Percentiles rank a stretch among this genome's conserved stretches.
Conservation (phyloP, 53 echinoderm and acorn worm genomes). For the Mesocentrotus franciscanus region DNA sequence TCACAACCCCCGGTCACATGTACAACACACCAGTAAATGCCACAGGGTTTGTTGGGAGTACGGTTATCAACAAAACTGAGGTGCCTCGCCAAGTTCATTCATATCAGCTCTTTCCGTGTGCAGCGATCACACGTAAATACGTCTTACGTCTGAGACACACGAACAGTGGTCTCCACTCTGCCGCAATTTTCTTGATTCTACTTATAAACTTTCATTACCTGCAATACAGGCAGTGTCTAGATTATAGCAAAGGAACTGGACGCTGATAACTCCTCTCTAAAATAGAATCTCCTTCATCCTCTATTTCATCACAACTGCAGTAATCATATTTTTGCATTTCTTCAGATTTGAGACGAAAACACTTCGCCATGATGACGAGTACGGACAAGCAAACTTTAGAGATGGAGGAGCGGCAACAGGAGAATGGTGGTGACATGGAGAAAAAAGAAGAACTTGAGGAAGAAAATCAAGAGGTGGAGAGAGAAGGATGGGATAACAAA, state of each 20-base stretch:
- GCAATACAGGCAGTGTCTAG: not conserved
- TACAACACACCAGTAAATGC: not conserved
- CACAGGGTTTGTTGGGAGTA: constrained; percentile 4
- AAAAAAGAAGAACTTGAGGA: not conserved
- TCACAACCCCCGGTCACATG: not conserved
- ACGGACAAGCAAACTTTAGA: constrained; percentile 56
- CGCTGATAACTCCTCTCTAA: not conserved
- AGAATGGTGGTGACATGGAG: constrained; percentile 22
- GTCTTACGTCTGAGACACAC: constrained; percentile 1
- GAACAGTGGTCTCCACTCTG: not conserved
- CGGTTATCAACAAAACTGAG: constrained; percentile 46
- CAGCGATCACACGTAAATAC: not conserved
- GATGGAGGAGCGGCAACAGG: constrained; percentile 42
- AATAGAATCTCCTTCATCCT: not conserved
- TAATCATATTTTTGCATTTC: not conserved
- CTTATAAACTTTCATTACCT: not conserved
- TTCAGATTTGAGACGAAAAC: constrained; percentile 2
- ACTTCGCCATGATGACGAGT: constrained; percentile 53
- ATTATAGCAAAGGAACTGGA: not conserved
- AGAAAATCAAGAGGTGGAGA: constrained; percentile 56
- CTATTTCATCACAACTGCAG: not conserved
- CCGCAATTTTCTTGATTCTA: not conserved
- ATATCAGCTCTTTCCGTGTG: constrained; percentile 53
- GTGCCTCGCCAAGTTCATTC: constrained; percentile 48
- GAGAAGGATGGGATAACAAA: constrained; percentile 85